A percentile compares a stretch with the other conserved stretches of the same genome.
Evolutionary conservation across 1,140 invertebrate species (phyloP).

Genomic region (Diorhabda carinulata): DNA sequence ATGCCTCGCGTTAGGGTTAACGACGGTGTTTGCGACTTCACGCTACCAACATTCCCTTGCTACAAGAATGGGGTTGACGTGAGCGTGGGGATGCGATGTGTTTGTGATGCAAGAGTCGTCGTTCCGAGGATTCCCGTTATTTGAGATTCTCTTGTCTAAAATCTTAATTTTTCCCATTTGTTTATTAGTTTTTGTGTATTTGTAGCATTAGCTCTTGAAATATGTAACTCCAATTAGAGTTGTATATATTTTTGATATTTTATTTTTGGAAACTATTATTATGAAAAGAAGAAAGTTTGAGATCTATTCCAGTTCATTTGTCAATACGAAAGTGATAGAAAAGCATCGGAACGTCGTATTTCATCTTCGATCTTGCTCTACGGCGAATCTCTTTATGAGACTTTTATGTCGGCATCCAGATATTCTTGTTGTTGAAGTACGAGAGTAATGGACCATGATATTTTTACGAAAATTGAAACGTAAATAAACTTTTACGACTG

Average conservation of each 20-base stretch:
- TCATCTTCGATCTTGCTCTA: slow-evolving; percentile 32
- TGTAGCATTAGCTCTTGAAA: too few species aligned
- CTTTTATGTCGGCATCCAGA: slow-evolving; percentile 37
- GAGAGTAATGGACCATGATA: slow-evolving; percentile 42
- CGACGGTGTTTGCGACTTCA: slow-evolving; percentile 13
- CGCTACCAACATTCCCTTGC: neutral
- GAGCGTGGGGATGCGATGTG: too few species aligned
- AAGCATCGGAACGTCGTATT: slow-evolving; percentile 31
- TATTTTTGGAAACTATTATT: too few species aligned
- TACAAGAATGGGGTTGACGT: too few species aligned
- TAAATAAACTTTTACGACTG: slow-evolving; percentile 43
- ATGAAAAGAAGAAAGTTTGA: slow-evolving; percentile 1
- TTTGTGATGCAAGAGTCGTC: too few species aligned
- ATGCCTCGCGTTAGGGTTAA: slow-evolving; percentile 18
- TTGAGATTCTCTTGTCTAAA: too few species aligned
- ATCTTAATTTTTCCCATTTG: too few species aligned
- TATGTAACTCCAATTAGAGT: too few species aligned
- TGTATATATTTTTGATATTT: too few species aligned
- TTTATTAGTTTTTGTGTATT: too few species aligned
- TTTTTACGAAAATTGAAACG: slow-evolving; percentile 46
- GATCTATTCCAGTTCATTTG: slow-evolving; percentile 36
- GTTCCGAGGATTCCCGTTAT: too few species aligned
- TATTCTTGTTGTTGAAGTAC: slow-evolving; percentile 34
- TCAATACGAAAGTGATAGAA: slow-evolving; percentile 29
- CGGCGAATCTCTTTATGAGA: slow-evolving; percentile 37